These are phyloP conservation scores for Margaritifera margaritifera DNA, from an alignment of 2,888 invertebrate species.

Conservation along the genomic window DNA sequence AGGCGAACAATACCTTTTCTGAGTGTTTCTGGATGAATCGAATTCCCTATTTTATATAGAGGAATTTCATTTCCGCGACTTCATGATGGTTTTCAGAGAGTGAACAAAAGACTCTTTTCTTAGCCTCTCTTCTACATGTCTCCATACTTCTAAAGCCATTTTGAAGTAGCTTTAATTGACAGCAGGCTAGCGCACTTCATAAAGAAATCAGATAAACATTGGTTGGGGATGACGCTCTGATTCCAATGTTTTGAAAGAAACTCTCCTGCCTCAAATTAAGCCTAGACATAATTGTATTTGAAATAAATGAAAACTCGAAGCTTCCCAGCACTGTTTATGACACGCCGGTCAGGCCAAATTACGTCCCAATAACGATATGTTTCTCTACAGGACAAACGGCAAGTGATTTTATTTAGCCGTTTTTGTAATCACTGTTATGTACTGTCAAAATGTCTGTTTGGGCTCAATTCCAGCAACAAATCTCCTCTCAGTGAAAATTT, in stretches of 20 bases:
- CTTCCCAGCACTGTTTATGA: too few relatives aligned
- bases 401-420: too few relatives aligned
- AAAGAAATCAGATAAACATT: constrained; percentile 22
- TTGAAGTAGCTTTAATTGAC: constrained; percentile 36
- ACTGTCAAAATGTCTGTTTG: too few relatives aligned
- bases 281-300: constrained; percentile 33
- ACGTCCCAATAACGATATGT: too few relatives aligned
- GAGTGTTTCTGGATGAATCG: constrained; percentile 29
- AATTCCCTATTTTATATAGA: constrained; percentile 33
- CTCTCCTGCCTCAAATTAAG: constrained; percentile 21
- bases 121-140: constrained; percentile 19
- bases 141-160: constrained; percentile 29
- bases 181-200: constrained; percentile 27
- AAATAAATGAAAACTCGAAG: constrained; percentile 33
- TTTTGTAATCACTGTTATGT: too few relatives aligned
- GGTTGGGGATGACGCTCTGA: constrained; percentile 19
- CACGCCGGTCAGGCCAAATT: too few relatives aligned
- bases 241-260: constrained; percentile 18
- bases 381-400: too few relatives aligned
- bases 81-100: constrained; percentile 34
- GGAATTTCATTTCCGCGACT: constrained; percentile 44
- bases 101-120: constrained; percentile 33
- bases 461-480: too few relatives aligned
- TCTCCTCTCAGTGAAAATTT: too few relatives aligned
- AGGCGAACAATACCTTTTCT: constrained; percentile 24